Base-by-base conservation (phyloP, 2,797 vertebrate genomes). In the Epinephelus coioides region DNA sequence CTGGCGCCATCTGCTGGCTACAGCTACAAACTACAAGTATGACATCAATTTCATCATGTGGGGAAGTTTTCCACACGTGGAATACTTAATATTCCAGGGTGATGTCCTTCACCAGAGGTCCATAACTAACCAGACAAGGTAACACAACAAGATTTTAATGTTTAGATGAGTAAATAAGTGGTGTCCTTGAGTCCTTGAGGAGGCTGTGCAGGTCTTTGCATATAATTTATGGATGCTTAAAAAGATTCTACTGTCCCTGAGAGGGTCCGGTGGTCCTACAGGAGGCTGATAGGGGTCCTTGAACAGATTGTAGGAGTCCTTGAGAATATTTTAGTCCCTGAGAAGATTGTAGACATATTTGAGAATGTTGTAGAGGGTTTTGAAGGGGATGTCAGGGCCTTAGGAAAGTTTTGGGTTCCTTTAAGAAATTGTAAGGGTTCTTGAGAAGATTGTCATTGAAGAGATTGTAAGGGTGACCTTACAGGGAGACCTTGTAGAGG, bases 1-100 rank as follows among this genome's bases (percentile, higher is more conserved):
- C 10, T 79, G 65, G 60, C 62, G 2, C 75, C 85, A 83, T 25
- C 87, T 72, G 18, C 56, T 81, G 85, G 40, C 5, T 7, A 5
- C 0, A 5, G 9, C 60, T 40, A 0, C 2, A 8, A 47, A 72
- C 62, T 54, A 55, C 83, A 75, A 54, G 7, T 2, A 0, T 5
- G 6, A 3, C 59, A n/a, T 70, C n/a, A 10, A 47, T 34, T 2
- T 30, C 13, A 30, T 7, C 19, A n/a, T 5, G 0, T 25, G 12
- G 3, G 13, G 19, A 18, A 30, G 23, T 12, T 15, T 57, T 19
- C 7, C 11, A n/a, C 9, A 51, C 8, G 4, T 14, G 9, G 4
- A 25, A 49, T 18, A 18, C 2, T 51, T 21, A 0, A 55, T 25
- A 15, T 27, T 2, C 23, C 21, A 2, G 5, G 2, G 18, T 1